Base-by-base conservation (phyloP, 2,888 invertebrate genomes). In the Drosophila niveifrons region DNA sequence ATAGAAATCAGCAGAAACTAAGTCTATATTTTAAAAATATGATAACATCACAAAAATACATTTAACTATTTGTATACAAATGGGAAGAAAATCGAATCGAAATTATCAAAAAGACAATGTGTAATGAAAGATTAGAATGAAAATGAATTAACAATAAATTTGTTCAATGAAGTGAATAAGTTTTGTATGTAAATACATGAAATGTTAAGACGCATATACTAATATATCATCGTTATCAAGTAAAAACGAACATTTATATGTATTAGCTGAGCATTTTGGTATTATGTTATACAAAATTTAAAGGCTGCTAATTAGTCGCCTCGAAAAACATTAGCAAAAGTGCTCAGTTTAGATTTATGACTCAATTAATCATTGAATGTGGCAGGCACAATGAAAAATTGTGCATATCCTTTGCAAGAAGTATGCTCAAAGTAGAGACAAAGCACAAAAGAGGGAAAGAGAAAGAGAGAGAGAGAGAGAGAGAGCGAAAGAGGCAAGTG, bases 321-420 rank as follows among this genome's bases (percentile, higher is more conserved):
- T 8, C 18, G 6, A n/a, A 11, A 6, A 56, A 2, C 13, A 46
- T 15, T 18, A 6, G 8, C 2, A n/a, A 43, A 43, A 31, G 18
- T 36, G 34, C 34, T 13, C 23, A 7, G 56, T 3, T 46, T 36
- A 46, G 56, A 56, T 56, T 56, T 46, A 46, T 56, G 18, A 23
- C 56, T 2, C 46, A 11, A 56, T 56, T 46, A 56, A 56, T 46
- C 56, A 46, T 46, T 18, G 10, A 46, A 46, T 34, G 34, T 34
- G 17, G 13, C 34, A 43, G 48, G 65, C 15, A 2, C 13, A 18
- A 1, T 36, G 10, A 15, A 50, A 61, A 46, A 44, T 23, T 43
- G 43, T 50, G n/a, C 34, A 36, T 63, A 46, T 56, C 28, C 36
- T 3, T 0, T 9, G 36, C 11, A 23, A 23, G 41, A 29, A 28